A percentile compares a stretch with the other conserved stretches of the same genome.
phyloP scores from a whole-genome alignment of 2,113 vertebrate genomes.

The Dicerorhinus sumatrensis region DNA sequence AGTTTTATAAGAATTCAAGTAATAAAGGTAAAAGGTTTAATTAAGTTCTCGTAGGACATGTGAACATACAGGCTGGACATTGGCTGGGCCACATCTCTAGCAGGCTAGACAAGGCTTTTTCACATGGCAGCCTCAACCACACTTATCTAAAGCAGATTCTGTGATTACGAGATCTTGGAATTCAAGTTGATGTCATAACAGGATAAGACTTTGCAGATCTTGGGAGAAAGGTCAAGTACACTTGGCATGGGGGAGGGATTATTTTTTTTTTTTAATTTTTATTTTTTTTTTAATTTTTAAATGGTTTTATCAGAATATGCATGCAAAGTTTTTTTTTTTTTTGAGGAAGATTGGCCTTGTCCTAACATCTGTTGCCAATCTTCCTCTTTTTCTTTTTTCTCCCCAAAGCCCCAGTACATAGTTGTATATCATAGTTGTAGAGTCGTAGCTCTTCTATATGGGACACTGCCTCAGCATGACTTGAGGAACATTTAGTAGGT shows the following conservation, averaged over 20 bases:
- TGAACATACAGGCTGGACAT: not conserved
- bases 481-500: too few species aligned
- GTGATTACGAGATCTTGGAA: not conserved
- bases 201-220: not conserved
- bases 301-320: too few species aligned
- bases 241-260: not conserved
- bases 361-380: too few species aligned
- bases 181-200: not conserved
- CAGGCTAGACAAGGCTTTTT: not conserved
- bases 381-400: too few species aligned
- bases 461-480: too few species aligned
- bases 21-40: not conserved
- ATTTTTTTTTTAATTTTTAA: too few species aligned
- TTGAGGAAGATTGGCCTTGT: too few species aligned
- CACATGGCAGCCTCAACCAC: not conserved
- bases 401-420: too few species aligned
- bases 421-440: too few species aligned
- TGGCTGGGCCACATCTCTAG: not conserved
- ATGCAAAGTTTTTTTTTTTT: too few species aligned
- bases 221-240: not conserved
- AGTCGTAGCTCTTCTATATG: too few species aligned
- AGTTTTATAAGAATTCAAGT: not conserved
- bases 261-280: not conserved
- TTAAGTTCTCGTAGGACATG: not conserved
- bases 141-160: not conserved